Evolutionary conservation across 2,113 vertebrate species (phyloP).

Genomic region (Falco punctatus): DNA sequence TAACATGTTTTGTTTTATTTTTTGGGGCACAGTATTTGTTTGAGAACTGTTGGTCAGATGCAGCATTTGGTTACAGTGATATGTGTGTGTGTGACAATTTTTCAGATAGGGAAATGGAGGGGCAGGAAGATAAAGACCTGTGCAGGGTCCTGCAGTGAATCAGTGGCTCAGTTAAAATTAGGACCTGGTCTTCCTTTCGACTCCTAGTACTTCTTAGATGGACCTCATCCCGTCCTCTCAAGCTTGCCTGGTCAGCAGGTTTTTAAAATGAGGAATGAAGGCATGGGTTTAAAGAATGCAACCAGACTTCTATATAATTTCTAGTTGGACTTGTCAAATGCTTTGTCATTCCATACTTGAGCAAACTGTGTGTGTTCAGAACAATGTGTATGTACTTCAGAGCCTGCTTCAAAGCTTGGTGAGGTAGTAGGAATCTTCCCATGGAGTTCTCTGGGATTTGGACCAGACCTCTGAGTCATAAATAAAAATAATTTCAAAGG

Average conservation of each 20-base stretch:
- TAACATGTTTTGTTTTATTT: neutral
- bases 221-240: constrained; percentile 21
- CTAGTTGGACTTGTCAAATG: neutral
- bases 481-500: constrained; percentile 6
- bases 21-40: constrained; percentile 48
- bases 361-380: neutral
- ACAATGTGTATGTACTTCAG: neutral
- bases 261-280: neutral
- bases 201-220: constrained; percentile 22
- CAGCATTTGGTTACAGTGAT: constrained; percentile 56
- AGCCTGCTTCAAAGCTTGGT: neutral
- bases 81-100: constrained; percentile 25
- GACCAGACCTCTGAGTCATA: neutral
- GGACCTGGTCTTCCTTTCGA: constrained; percentile 46
- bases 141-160: constrained; percentile 6
- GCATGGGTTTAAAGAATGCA: neutral
- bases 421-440: neutral
- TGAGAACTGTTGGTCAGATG: constrained; percentile 34
- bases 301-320: neutral
- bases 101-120: constrained; percentile 36
- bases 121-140: constrained; percentile 43
- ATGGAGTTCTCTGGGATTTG: neutral
- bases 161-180: constrained; percentile 40
- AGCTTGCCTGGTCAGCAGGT: neutral
- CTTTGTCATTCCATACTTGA: neutral